A percentile compares a stretch with the other conserved stretches of the same genome.
Evolutionary conservation across 2,113 vertebrate species (phyloP).

Genomic region (Rallus limicola): DNA sequence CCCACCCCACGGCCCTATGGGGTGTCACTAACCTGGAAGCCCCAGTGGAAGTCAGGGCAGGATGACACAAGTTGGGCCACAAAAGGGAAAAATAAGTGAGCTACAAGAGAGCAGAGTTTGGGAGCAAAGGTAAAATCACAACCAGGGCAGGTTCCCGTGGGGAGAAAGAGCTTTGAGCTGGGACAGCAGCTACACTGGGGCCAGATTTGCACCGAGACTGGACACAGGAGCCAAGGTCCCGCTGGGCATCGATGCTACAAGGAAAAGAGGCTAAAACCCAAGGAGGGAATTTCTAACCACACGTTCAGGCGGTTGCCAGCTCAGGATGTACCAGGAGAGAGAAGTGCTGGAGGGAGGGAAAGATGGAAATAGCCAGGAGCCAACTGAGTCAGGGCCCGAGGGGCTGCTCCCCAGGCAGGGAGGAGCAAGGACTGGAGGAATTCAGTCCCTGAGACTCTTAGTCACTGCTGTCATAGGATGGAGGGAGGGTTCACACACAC

Average conservation of each 20-base stretch:
- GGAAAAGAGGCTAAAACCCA: accelerated
- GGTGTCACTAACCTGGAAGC: neutral
- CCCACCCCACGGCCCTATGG: too few species aligned
- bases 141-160: neutral
- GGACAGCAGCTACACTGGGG: neutral
- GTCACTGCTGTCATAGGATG: neutral
- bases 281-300: neutral
- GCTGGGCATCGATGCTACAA: accelerated
- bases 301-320: accelerated
- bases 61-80: neutral
- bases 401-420: neutral
- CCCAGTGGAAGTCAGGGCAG: neutral
- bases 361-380: neutral
- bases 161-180: neutral
- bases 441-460: neutral
- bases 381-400: neutral
- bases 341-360: neutral
- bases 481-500: neutral
- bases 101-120: neutral
- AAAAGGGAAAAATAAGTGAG: neutral
- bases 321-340: neutral
- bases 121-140: neutral
- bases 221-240: neutral
- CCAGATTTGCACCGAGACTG: neutral
- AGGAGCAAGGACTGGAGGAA: neutral